Base-by-base conservation (phyloP, 1,140 invertebrate genomes). In the Cardiocondyla obscurior region DNA sequence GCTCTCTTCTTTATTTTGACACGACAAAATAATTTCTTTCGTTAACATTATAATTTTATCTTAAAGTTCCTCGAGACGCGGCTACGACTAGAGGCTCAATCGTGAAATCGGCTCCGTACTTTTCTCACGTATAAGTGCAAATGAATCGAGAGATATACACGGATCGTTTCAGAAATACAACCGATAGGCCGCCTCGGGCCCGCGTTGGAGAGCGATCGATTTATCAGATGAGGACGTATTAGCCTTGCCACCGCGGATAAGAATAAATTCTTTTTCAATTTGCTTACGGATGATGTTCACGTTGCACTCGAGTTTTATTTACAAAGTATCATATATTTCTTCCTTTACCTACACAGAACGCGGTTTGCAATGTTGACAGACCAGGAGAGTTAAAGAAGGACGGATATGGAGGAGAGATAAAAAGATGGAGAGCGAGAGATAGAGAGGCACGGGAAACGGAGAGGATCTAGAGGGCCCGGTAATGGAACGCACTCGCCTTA, bases 401-500 rank as follows among this genome's bases (percentile, higher is more conserved):
- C 6, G 8, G 39, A 25, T 28, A 46, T 67, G 42, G 44, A 62
- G 33, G 25, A 10, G 39, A 30, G 36, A 49, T 3, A 16, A 14
- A 73, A 67, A 51, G 44, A 36, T 30, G 49, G 44, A 36, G 44
- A n/a, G 10, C 28, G 49, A n/a, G 30, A 49, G 73, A 46, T 73
- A 69, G 57, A 77, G 33, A 58, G 46, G 14, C 28, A 46, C n/a
- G 14, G 49, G 33, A 53, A 49, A 58, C n/a, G 53, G 58, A 39
- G 70, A 83, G 64, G 60, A 67, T 36, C 39, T 36, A 49, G 67
- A 36, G n/a, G n/a, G 62, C 55, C 81, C 51, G 49, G 74, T 87
- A 88, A 87, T 87, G 86, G 86, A 87, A 87, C 65, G 70, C 65
- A 72, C 65, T 84, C 55, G 64, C 84, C 77, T 82, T 82, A 79